Evolutionary conservation across 2,113 vertebrate genomes (phyloP), one percentile per base, ranked within the genome.

Genomic region (Mesoclemmys tuberculata): DNA sequence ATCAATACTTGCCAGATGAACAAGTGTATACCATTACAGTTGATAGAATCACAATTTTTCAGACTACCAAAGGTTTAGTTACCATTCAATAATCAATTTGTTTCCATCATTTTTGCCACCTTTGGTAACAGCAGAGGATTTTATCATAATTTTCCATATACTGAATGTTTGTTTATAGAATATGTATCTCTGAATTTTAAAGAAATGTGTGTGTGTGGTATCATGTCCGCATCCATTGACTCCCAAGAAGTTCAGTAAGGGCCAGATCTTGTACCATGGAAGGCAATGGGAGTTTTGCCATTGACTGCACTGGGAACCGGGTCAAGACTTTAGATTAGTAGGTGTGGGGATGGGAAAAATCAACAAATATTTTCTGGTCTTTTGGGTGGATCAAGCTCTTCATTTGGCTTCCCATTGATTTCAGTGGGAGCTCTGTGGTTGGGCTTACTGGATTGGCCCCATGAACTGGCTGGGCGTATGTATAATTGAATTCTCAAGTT

Each of bases 11-110:
- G 5, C 74, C 84, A 93, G 77, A 51, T 95, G 68, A 61, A 90
- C 90, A 95, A 93, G 11, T 79, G 58, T 90, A 87, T 85, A 12
- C 21, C 29, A 77, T 56, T 90, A 58, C 88, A 56, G 46, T 77
- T 35, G 68, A 41, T 71, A 91, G 94, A 95, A 8, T 18, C 35
- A 81, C 21, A 21, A 55, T 93, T 94, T 94, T 80, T 77, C 90
- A 61, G 61, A 29, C 48, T 91, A 8, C 52, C 52, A 68, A 58
- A 82, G 38, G 38, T 44, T 83, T 87, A 79, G 35, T 2, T 87
- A 90, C 48, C 64, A 4, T 64, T 85, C 44, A 56, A 68, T 78
- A 46, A 56, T 52, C 46, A 26, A 49, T 38, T 46, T 85, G 31
- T 85, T 90, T 82, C 0, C 0, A 35, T 87, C 18, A 56, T 75